phyloP scores from a whole-genome alignment of 2,113 vertebrate genomes.

The Uropsilus gracilis region DNA sequence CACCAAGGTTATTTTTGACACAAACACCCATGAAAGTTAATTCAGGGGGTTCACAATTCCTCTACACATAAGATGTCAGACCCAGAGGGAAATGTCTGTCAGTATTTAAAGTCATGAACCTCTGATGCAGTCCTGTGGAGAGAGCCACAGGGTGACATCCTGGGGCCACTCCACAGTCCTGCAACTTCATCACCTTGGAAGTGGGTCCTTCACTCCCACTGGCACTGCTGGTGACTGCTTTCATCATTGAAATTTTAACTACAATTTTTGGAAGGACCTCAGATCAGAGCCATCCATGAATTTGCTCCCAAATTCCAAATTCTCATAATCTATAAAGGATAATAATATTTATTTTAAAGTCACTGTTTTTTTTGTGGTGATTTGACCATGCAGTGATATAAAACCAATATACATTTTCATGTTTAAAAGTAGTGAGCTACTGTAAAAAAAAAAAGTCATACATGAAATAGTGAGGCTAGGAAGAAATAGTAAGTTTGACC shows the following conservation, averaged over 20 bases:
- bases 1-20: not conserved
- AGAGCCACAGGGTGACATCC: not conserved
- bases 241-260: not conserved
- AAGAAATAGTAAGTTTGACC: not conserved
- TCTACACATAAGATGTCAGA: not conserved
- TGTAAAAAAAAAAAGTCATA: not conserved
- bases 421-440: not conserved
- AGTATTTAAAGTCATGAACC: not conserved
- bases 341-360: not conserved
- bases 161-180: not conserved
- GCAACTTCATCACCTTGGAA: not conserved
- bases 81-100: not conserved
- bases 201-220: too few species aligned
- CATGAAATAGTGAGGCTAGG: not conserved
- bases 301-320: not conserved
- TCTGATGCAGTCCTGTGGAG: not conserved
- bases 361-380: not conserved
- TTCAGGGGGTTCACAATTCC: not conserved
- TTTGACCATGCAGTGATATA: not conserved
- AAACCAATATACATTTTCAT: not conserved
- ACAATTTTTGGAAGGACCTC: not conserved
- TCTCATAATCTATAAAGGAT: not conserved
- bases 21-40: constrained; percentile 50
- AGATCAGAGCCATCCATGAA: not conserved
- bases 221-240: not conserved